Conservation (phyloP, 2,113 vertebrate species). For the Oreochromis niloticus region DNA sequence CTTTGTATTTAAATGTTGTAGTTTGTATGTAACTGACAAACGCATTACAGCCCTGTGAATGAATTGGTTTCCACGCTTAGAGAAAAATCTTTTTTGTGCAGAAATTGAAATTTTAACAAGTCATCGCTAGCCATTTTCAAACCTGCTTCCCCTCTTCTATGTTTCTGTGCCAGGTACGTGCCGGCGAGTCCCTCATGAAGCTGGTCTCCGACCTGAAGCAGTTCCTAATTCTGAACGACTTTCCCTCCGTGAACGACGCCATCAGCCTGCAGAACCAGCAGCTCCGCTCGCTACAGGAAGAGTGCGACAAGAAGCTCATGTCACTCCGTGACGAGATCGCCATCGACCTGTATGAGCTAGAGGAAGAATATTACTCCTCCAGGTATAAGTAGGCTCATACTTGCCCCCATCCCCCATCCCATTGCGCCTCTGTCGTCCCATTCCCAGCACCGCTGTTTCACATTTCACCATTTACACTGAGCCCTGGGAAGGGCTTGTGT, state of each 20-base stretch:
- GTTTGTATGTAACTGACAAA: background rate
- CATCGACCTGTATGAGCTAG: constrained; percentile 97
- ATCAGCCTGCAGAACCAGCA: constrained; percentile 94
- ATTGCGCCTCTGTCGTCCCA: constrained; percentile 26
- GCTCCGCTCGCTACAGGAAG: constrained; percentile 87
- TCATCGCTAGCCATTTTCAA: background rate
- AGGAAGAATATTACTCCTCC: constrained; percentile 99
- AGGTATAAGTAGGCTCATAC: constrained; percentile 92
- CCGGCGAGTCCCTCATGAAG: constrained; percentile 96
- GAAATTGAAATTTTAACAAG: background rate
- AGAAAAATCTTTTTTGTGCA: background rate
- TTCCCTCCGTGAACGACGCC: constrained; percentile 94
- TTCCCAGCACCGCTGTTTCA: constrained; percentile 6
- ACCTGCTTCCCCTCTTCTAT: background rate
- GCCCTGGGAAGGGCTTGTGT: background rate
- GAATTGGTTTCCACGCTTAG: background rate
- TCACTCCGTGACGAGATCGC: constrained; percentile 92
- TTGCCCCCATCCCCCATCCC: constrained; percentile 13
- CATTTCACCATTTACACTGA: constrained; percentile 25
- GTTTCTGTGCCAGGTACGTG: constrained; percentile 79
- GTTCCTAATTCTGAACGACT: constrained; percentile 96
- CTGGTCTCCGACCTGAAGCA: constrained; percentile 97
- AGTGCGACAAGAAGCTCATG: constrained; percentile 93
- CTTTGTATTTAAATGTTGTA: background rate
- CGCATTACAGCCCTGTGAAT: background rate